phyloP scores from a whole-genome alignment of 2,888 invertebrate species.

The Nemotelus pantherinus region DNA sequence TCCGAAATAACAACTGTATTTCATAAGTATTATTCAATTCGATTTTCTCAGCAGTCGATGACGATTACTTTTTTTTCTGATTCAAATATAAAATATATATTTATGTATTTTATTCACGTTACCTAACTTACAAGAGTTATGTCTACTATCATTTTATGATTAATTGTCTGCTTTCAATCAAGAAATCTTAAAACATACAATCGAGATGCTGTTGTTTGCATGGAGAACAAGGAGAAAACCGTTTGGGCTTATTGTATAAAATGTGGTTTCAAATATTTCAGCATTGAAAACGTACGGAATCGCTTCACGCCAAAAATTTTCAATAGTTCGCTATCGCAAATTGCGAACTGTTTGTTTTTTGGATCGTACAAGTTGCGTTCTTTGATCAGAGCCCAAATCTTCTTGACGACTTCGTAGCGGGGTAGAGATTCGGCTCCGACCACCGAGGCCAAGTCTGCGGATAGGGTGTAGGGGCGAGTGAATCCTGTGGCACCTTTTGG shows the following conservation, averaged over 20 bases:
- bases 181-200: too few relatives aligned
- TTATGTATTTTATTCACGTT: neutral
- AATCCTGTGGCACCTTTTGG: slow-evolving; percentile 80
- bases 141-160: slow-evolving; percentile 4
- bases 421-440: slow-evolving; percentile 83
- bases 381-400: slow-evolving; percentile 90
- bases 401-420: slow-evolving; percentile 89
- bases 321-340: slow-evolving; percentile 89
- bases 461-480: slow-evolving; percentile 84
- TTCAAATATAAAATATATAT: slow-evolving; percentile 33
- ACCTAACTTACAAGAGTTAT: slow-evolving; percentile 23
- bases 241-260: slow-evolving; percentile 64
- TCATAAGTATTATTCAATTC: too few relatives aligned
- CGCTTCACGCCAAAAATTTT: slow-evolving; percentile 92
- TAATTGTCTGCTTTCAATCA: neutral
- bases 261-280: slow-evolving; percentile 94
- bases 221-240: neutral
- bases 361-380: slow-evolving; percentile 91
- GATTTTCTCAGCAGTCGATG: too few relatives aligned
- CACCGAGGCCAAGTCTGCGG: slow-evolving; percentile 85
- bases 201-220: too few relatives aligned
- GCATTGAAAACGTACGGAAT: slow-evolving; percentile 96
- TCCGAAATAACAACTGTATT: too few relatives aligned
- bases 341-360: slow-evolving; percentile 93
- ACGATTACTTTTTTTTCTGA: neutral